Base-by-base conservation (phyloP, 2,113 vertebrate genomes). In the Pachycephala philippinensis region DNA sequence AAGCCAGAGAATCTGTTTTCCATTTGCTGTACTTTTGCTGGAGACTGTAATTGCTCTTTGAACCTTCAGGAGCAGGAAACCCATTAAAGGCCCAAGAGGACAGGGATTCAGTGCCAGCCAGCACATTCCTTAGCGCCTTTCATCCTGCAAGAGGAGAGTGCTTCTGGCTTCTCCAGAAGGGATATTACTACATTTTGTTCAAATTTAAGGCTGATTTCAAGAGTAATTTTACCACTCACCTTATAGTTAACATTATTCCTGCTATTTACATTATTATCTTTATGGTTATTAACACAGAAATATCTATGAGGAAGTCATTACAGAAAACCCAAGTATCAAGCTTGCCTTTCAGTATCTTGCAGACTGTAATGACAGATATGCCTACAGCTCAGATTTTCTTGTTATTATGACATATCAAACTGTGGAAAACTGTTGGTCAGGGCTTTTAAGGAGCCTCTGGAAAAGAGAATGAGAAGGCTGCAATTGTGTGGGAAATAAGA, bases 21-120 rank as follows among this genome's bases (percentile, higher is more conserved):
- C 96, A 98, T 98, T 98, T 98, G 97, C 95, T 97, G 97, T 98
- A 97, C 97, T 98, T 98, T 97, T 94, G 89, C 96, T 0, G 87
- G 96, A 97, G 96, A 96, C 96, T 96, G 90, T 96, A 98, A 97
- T 97, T 96, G 95, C 96, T 98, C 97, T 98, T 98, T 98, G 97
- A 98, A 98, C 95, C 89, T 96, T 96, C 82, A 60, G 95, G 91
- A 98, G 97, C 97, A 98, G 97, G 97, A 98, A 98, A 97, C 96
- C 94, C 93, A 97, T 97, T 98, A 97, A 96, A 97, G 96, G 77
- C 97, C 90, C 93, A 95, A 95, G 95, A 97, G 95, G 95, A 98
- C 92, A 94, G 87, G 95, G 95, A 96, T 35, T 59, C 78, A 33
- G 24, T 97, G 86, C 94, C 86, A 91, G 96, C 97, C 96, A 98